Conservation (phyloP, 1,140 invertebrate species). For the Diabrotica virgifera region DNA sequence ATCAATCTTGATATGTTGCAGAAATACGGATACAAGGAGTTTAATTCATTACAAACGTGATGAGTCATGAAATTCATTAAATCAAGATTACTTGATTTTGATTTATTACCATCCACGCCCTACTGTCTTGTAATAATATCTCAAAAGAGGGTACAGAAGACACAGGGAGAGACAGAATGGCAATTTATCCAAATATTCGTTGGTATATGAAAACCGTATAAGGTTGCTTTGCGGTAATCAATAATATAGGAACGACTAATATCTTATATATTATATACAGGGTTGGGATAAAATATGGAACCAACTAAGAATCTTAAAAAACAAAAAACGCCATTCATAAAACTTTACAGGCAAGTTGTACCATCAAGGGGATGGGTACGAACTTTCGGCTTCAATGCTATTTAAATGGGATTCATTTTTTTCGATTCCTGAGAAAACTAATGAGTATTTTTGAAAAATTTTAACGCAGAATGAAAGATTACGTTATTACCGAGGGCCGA, state of each 20-base stretch:
- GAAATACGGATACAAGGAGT: slow-evolving; percentile 18
- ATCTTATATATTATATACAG: too few relatives aligned
- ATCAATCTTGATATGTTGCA: slow-evolving; percentile 23
- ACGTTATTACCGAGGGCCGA: too few relatives aligned
- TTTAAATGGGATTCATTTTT: too few relatives aligned
- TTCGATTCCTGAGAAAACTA: too few relatives aligned
- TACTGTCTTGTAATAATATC: not conserved
- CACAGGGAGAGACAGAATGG: slow-evolving; percentile 1
- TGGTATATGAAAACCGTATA: not conserved
- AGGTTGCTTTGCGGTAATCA: not conserved
- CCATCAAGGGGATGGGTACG: too few relatives aligned
- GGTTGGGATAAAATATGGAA: too few relatives aligned
- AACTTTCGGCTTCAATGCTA: too few relatives aligned
- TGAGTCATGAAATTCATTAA: slow-evolving; percentile 28
- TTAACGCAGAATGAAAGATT: too few relatives aligned
- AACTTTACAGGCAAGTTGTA: too few relatives aligned
- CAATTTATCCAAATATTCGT: not conserved
- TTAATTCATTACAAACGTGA: slow-evolving; percentile 28
- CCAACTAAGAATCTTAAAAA: too few relatives aligned
- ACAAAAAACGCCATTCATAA: too few relatives aligned
- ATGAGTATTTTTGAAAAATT: too few relatives aligned
- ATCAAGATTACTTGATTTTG: slow-evolving; percentile 26
- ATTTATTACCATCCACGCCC: slow-evolving; percentile 24
- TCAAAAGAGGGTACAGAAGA: not conserved
- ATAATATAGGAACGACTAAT: not conserved